phyloP scores from a whole-genome alignment of 2,797 vertebrate species.

The Halcyon badia region DNA sequence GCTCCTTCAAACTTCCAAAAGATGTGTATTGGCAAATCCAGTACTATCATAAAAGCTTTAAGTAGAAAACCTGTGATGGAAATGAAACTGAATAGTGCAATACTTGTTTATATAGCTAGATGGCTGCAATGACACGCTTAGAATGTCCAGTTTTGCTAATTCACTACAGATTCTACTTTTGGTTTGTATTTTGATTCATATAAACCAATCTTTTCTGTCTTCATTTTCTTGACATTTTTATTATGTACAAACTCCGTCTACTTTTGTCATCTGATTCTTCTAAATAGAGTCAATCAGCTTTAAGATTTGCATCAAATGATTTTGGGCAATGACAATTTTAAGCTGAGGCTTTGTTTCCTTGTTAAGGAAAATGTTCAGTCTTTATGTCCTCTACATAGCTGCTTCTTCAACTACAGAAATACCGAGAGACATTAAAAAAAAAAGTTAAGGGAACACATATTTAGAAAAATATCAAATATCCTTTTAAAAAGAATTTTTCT shows the following conservation, averaged over 20 bases:
- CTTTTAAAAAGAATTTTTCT: not conserved
- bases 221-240: slow-evolving; percentile 40
- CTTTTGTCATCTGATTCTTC: not conserved
- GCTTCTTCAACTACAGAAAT: not conserved
- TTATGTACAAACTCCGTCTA: not conserved
- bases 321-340: not conserved
- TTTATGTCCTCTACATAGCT: not conserved
- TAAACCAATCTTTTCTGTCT: not conserved
- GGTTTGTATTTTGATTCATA: slow-evolving; percentile 6
- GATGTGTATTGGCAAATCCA: not conserved
- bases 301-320: not conserved
- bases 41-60: not conserved
- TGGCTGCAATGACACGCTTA: slow-evolving; percentile 57
- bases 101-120: slow-evolving; percentile 31
- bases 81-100: not conserved
- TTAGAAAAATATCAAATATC: not conserved
- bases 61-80: not conserved
- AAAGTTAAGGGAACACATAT: not conserved
- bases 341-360: not conserved
- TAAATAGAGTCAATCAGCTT: not conserved
- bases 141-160: not conserved
- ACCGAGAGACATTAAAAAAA: not conserved
- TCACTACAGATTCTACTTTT: not conserved
- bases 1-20: not conserved
- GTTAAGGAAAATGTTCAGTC: not conserved